Evolutionary conservation across 2,113 vertebrate species (phyloP).

Genomic region (Chaetodon trifascialis): DNA sequence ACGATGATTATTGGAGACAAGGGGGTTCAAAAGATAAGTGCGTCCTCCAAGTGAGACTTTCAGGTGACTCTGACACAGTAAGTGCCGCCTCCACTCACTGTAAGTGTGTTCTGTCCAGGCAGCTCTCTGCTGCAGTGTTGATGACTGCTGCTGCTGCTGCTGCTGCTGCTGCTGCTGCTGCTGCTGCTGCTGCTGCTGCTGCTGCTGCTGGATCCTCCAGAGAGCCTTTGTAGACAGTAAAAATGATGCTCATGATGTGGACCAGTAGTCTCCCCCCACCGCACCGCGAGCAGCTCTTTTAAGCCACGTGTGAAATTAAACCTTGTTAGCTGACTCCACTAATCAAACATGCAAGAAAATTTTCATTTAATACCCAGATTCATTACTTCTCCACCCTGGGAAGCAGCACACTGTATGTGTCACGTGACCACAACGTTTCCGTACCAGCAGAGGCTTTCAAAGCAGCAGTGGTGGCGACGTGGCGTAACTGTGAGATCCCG

Average conservation of each 20-base stretch:
- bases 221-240: not conserved
- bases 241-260: not conserved
- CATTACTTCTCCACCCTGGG: not conserved
- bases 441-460: not conserved
- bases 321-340: slow-evolving; percentile 13
- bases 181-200: not conserved
- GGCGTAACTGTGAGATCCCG: not conserved
- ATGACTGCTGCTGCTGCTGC: not conserved
- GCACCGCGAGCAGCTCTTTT: slow-evolving; percentile 7
- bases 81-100: not conserved
- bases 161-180: slow-evolving; percentile 1
- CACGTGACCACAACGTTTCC: not conserved
- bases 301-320: slow-evolving; percentile 3
- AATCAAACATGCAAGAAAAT: not conserved
- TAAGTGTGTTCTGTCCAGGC: not conserved
- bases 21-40: not conserved
- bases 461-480: too few species aligned
- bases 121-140: slow-evolving; percentile 12
- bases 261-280: not conserved
- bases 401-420: not conserved
- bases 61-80: not conserved
- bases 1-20: not conserved
- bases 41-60: not conserved
- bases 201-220: not conserved
- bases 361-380: not conserved